Evolutionary conservation across 2,113 vertebrate genomes (phyloP).

Genomic region (Oenanthe melanoleuca): DNA sequence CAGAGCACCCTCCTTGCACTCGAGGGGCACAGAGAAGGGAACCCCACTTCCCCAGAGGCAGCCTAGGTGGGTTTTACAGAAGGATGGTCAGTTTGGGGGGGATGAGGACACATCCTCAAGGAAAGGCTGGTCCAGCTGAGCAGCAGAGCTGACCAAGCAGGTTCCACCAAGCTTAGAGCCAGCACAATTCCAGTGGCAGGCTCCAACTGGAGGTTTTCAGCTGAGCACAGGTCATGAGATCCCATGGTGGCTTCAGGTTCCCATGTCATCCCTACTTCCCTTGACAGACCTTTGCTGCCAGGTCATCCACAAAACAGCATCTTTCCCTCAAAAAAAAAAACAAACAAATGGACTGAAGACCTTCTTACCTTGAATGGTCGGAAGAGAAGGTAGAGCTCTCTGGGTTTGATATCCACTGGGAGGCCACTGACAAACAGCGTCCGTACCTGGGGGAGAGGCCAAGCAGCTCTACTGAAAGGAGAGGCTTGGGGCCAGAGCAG

Average conservation of each 20-base stretch:
- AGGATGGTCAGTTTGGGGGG: not conserved
- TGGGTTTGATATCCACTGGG: conserved; percentile 95
- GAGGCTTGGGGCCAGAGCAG: not conserved
- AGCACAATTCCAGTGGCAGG: not conserved
- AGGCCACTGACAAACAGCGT: conserved; percentile 97
- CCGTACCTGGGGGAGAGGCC: conserved; percentile 78
- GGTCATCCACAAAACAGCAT: not conserved
- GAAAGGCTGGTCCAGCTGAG: not conserved
- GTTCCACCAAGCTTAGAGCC: not conserved
- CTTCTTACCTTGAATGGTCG: conserved; percentile 92
- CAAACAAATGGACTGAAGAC: not conserved
- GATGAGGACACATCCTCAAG: not conserved
- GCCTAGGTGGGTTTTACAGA: not conserved
- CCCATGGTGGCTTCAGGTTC: not conserved
- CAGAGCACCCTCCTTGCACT: not conserved
- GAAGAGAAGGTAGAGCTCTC: conserved; percentile 96
- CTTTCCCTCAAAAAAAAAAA: not conserved
- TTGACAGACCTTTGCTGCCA: not conserved
- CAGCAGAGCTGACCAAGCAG: not conserved
- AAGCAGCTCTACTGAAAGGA: not conserved
- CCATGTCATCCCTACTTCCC: not conserved
- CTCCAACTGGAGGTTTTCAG: not conserved
- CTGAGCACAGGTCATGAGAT: not conserved
- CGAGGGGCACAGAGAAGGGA: not conserved
- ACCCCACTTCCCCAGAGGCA: not conserved